phyloP scores from a whole-genome alignment of 2,113 vertebrate genomes.

The Narcine bancroftii region DNA sequence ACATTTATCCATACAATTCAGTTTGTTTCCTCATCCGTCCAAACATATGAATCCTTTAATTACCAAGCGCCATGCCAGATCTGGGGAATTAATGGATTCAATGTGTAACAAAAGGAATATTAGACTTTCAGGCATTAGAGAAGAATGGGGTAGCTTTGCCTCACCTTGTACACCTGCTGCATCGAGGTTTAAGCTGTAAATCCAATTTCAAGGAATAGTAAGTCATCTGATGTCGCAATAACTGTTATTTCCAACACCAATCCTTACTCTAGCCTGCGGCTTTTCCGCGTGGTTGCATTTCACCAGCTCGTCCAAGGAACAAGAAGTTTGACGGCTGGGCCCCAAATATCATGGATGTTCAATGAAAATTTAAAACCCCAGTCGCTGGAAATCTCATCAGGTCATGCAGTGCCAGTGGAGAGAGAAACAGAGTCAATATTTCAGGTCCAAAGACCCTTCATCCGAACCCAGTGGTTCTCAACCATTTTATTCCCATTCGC shows the following conservation, averaged over 20 bases:
- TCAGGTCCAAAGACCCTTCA: too few species aligned
- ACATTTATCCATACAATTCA: background rate
- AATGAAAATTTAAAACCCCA: too few species aligned
- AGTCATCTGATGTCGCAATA: background rate
- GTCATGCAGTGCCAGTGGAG: too few species aligned
- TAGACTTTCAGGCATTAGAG: background rate
- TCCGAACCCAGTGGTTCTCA: too few species aligned
- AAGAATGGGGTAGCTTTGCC: background rate
- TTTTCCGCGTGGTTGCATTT: background rate
- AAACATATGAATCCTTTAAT: background rate
- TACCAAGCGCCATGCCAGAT: background rate
- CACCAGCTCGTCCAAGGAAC: background rate
- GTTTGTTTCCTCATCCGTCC: background rate
- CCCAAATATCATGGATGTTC: background rate
- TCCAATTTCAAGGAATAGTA: background rate
- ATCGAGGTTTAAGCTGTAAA: background rate
- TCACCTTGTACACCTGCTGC: background rate
- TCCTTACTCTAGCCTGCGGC: background rate
- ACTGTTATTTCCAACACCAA: background rate
- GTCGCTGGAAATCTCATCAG: too few species aligned
- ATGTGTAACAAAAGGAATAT: background rate
- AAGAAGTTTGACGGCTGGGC: background rate
- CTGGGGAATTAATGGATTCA: background rate
- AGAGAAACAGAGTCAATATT: too few species aligned
- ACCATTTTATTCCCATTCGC: too few species aligned